Conservation (phyloP, 2,888 invertebrate genomes). For the Melanchra persicariae region DNA sequence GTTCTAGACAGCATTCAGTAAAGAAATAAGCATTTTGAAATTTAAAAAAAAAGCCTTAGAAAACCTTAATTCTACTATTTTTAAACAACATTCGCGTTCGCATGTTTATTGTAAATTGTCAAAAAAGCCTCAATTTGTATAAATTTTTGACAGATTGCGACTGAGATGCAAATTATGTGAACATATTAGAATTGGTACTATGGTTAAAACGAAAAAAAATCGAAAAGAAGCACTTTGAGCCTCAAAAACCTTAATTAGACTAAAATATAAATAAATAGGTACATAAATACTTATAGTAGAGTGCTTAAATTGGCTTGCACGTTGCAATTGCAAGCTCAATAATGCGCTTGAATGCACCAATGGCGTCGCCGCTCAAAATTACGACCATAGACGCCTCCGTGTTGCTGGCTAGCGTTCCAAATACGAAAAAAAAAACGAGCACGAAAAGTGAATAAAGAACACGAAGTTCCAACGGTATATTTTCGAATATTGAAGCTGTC, state of each 20-base stretch:
- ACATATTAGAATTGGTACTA: too few relatives aligned
- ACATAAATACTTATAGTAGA: background rate
- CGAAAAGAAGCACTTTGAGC: background rate
- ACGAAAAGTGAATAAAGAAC: conserved; percentile 1
- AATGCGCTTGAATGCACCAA: conserved; percentile 13
- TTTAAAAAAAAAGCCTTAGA: too few relatives aligned
- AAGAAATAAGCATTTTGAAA: background rate
- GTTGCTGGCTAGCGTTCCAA: background rate
- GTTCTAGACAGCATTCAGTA: background rate
- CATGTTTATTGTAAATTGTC: too few relatives aligned
- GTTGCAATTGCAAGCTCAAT: conserved; percentile 11
- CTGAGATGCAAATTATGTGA: too few relatives aligned
- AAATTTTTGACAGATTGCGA: too few relatives aligned
- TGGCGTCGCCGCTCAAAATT: conserved; percentile 1
- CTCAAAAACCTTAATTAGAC: background rate
- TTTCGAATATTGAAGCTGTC: background rate
- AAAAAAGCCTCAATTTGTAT: too few relatives aligned
- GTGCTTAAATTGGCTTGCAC: conserved; percentile 7
- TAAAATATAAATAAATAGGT: too few relatives aligned
- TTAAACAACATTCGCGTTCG: too few relatives aligned
- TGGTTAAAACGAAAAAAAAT: background rate
- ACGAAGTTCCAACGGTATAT: background rate
- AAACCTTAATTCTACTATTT: too few relatives aligned
- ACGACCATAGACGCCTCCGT: conserved; percentile 1
- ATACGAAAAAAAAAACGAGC: conserved; percentile 1